These are phyloP conservation scores for Meghimatium bilineatum DNA, from an alignment of 2,888 invertebrate genomes.

Conservation along the genomic window DNA sequence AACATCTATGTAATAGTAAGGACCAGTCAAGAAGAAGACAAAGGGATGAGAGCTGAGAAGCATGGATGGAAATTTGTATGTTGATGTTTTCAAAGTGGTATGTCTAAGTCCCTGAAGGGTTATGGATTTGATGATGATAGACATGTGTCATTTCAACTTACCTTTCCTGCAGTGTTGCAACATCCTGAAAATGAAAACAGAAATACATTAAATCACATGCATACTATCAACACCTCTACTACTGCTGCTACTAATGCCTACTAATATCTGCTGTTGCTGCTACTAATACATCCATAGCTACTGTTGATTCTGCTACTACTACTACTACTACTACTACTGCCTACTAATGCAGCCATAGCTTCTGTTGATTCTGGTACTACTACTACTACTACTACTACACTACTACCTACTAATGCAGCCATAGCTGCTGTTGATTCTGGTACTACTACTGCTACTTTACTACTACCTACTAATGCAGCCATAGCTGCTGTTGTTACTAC, in stretches of 20 bases:
- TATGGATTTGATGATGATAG: too few species aligned
- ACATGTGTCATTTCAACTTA: slow-evolving; percentile 14
- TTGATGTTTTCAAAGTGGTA: too few species aligned
- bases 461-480: not conserved
- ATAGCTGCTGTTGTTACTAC: not conserved
- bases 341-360: too few species aligned
- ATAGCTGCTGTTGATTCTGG: not conserved
- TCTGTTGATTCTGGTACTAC: too few species aligned
- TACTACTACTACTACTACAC: not conserved
- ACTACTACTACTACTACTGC: not conserved
- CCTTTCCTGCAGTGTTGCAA: slow-evolving; percentile 34
- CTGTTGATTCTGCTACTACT: not conserved
- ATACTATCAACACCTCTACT: too few species aligned
- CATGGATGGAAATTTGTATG: too few species aligned
- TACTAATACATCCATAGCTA: not conserved
- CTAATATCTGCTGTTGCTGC: not conserved
- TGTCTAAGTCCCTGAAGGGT: too few species aligned
- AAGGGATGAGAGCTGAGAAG: too few species aligned
- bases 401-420: not conserved
- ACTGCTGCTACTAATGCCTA: not conserved
- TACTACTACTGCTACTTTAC: not conserved
- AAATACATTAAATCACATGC: not conserved
- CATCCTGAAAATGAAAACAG: slow-evolving; percentile 25
- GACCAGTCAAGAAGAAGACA: too few species aligned
- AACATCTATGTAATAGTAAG: too few species aligned